Evolutionary conservation across 2,797 vertebrate species (phyloP).

Genomic region (Tauraco hartlaubi): DNA sequence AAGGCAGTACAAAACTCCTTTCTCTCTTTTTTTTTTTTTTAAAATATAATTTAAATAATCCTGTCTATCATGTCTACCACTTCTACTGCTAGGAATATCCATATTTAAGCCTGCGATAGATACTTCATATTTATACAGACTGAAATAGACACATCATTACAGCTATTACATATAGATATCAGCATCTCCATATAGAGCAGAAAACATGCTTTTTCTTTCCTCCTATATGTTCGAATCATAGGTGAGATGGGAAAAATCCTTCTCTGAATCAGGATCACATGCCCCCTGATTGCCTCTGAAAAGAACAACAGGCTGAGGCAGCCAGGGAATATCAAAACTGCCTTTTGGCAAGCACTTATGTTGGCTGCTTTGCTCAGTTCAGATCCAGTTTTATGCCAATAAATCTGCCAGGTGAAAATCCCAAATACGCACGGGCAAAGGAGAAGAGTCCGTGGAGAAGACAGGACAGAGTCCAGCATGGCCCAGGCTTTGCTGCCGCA

Average conservation of each 20-base stretch:
- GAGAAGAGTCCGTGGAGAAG: not conserved
- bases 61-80: not conserved
- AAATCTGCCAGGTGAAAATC: not conserved
- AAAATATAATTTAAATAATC: not conserved
- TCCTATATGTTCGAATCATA: slow-evolving; percentile 1
- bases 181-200: not conserved
- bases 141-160: no score
- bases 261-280: slow-evolving; percentile 31
- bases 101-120: not conserved
- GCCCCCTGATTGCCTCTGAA: not conserved
- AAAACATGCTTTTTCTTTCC: not conserved
- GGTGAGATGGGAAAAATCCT: not conserved
- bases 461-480: not conserved
- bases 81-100: not conserved
- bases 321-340: not conserved
- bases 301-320: slow-evolving; percentile 6
- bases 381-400: not conserved
- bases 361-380: not conserved
- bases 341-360: not conserved
- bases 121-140: not conserved
- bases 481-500: not conserved
- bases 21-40: not conserved
- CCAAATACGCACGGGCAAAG: not conserved
- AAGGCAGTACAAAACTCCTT: not conserved
- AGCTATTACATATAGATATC: not conserved